Percentiles rank a stretch among this genome's conserved stretches.
Conservation (phyloP, 2,888 invertebrate genomes). For the Erebia epiphron region DNA sequence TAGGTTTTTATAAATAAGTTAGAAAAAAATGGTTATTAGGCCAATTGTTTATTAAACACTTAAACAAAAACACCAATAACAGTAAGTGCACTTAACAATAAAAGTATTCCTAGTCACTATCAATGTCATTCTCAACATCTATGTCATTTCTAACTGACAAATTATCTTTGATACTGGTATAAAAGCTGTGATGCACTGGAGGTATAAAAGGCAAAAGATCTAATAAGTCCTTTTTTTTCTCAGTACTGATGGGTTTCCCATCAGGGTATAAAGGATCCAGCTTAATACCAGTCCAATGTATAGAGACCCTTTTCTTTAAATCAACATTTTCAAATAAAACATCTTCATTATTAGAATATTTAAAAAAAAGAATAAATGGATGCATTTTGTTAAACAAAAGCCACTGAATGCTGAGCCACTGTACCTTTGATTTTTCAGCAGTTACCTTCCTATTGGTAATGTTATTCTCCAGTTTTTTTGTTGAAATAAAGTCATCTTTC, state of each 20-base stretch:
- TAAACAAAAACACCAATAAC: conserved; percentile 15
- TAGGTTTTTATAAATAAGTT: conserved; percentile 9
- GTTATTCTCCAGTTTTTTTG: conserved; percentile 15
- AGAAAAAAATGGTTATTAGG: conserved; percentile 19
- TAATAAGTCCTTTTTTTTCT: neutral
- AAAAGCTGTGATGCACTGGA: conserved; percentile 16
- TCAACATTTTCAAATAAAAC: conserved; percentile 2
- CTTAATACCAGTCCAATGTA: no score
- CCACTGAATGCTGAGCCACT: conserved; percentile 21
- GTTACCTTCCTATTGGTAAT: conserved; percentile 13
- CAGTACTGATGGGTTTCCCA: no score
- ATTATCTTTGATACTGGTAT: conserved; percentile 24
- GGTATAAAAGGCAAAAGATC: no score
- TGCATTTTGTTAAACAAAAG: conserved; percentile 19
- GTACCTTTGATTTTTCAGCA: conserved; percentile 11
- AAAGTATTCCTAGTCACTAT: conserved; percentile 13
- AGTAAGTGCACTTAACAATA: conserved; percentile 11
- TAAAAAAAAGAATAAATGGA: conserved; percentile 18
- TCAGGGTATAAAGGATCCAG: no score
- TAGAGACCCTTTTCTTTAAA: conserved; percentile 1
- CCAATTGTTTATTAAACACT: conserved; percentile 21
- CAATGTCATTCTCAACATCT: conserved; percentile 22
- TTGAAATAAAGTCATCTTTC: conserved; percentile 16
- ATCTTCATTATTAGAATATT: conserved; percentile 15
- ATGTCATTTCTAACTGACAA: conserved; percentile 20